These are phyloP conservation scores for Camponotus floridanus DNA, from an alignment of 1,140 invertebrate species.

Conservation along the genomic window DNA sequence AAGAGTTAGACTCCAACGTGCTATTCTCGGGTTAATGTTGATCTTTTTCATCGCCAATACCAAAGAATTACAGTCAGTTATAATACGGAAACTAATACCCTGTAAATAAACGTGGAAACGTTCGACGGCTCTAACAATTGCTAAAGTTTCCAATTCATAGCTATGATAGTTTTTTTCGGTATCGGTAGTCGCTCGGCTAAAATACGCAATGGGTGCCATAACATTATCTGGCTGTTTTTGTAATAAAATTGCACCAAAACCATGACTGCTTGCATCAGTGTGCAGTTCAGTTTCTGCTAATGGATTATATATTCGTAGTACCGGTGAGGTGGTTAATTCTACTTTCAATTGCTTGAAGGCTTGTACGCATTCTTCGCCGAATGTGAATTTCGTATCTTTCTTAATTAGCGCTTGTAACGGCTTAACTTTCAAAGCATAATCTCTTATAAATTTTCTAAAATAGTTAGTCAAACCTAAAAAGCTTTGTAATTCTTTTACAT, in stretches of 20 bases:
- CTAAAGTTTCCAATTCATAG: conserved; percentile 22
- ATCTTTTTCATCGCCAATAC: neutral
- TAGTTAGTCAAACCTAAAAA: too few species aligned
- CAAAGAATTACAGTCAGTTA: conserved; percentile 4
- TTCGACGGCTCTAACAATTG: neutral
- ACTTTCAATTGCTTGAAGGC: too few species aligned
- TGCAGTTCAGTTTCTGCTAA: neutral
- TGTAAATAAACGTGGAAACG: conserved; percentile 51
- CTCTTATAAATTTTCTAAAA: too few species aligned
- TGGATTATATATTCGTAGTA: conserved; percentile 4
- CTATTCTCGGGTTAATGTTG: neutral
- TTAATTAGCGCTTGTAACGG: too few species aligned
- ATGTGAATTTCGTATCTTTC: too few species aligned
- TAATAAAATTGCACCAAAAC: neutral
- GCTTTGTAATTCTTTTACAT: too few species aligned
- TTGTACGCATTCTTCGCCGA: too few species aligned
- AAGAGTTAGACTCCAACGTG: neutral
- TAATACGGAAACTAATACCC: neutral
- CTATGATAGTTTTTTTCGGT: conserved; percentile 6
- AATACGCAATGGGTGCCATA: neutral
- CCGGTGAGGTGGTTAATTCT: neutral
- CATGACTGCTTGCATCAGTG: conserved; percentile 1
- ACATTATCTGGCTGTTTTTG: neutral
- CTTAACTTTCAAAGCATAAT: too few species aligned
- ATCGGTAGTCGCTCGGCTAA: neutral